Evolutionary conservation across 2,113 vertebrate species (phyloP).

Genomic region (Rhadina sibilatrix): DNA sequence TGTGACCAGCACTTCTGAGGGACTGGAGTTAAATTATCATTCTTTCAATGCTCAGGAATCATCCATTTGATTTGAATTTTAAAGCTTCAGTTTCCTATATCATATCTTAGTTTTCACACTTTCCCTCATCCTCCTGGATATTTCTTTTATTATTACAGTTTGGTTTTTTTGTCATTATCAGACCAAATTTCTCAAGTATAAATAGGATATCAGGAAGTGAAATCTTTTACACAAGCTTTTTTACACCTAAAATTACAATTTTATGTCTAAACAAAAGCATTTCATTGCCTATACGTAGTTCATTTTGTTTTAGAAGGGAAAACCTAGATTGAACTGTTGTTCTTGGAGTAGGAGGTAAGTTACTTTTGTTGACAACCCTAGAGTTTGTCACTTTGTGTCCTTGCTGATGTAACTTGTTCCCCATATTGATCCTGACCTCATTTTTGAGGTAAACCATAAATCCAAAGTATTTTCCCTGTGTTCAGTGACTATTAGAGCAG

Average conservation of each 20-base stretch:
- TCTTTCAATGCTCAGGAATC: not conserved
- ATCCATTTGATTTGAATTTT: not conserved
- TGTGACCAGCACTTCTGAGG: not conserved
- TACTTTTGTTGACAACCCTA: not conserved
- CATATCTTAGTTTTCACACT: not conserved
- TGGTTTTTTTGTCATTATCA: not conserved
- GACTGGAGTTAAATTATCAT: not conserved
- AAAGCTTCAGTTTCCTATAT: not conserved
- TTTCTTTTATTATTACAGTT: not conserved
- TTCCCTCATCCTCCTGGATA: not conserved
- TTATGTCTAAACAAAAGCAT: not conserved
- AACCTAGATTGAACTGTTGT: not conserved
- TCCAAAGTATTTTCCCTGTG: not conserved
- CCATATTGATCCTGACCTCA: not conserved
- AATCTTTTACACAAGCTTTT: not conserved
- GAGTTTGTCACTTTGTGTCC: not conserved
- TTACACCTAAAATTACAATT: not conserved
- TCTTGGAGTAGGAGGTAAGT: not conserved
- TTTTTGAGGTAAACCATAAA: not conserved
- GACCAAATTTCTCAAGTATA: not conserved
- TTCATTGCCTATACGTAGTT: not conserved
- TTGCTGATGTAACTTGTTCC: not conserved
- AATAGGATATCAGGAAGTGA: not conserved
- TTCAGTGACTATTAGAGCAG: not conserved
- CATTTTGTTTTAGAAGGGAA: not conserved